phyloP scores from a whole-genome alignment of 2,113 vertebrate species.

The Gyps fulvus region DNA sequence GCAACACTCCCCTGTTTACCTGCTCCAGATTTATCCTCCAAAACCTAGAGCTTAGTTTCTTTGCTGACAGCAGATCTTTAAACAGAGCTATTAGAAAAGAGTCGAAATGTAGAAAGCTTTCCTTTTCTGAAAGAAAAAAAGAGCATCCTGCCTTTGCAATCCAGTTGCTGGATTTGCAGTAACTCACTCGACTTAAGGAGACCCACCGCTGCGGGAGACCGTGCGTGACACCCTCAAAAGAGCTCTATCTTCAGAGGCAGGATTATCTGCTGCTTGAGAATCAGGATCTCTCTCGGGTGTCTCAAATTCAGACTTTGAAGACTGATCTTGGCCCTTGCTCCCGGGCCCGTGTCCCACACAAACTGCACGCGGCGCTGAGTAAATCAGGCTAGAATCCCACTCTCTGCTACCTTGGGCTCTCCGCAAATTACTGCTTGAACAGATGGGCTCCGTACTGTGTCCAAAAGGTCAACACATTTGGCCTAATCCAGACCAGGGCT shows the following conservation, averaged over 20 bases:
- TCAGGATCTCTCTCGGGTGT: background rate
- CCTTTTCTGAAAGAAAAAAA: background rate
- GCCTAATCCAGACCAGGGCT: background rate
- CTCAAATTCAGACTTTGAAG: background rate
- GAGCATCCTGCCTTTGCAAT: background rate
- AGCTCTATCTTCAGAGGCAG: background rate
- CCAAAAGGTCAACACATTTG: background rate
- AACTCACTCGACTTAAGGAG: background rate
- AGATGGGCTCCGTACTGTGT: background rate
- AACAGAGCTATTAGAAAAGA: background rate
- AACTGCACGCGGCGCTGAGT: background rate
- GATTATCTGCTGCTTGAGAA: background rate
- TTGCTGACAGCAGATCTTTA: background rate
- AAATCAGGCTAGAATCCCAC: background rate
- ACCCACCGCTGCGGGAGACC: background rate
- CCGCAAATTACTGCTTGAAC: background rate
- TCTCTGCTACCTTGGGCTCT: background rate
- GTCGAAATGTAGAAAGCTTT: background rate
- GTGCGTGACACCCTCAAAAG: background rate
- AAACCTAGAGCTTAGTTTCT: background rate
- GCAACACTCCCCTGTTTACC: background rate
- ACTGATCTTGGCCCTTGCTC: background rate
- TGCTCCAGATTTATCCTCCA: background rate
- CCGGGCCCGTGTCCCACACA: rapidly evolving
- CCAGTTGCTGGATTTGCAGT: background rate